Conservation (phyloP, 2,113 vertebrate genomes). For the Carettochelys insculpta region DNA sequence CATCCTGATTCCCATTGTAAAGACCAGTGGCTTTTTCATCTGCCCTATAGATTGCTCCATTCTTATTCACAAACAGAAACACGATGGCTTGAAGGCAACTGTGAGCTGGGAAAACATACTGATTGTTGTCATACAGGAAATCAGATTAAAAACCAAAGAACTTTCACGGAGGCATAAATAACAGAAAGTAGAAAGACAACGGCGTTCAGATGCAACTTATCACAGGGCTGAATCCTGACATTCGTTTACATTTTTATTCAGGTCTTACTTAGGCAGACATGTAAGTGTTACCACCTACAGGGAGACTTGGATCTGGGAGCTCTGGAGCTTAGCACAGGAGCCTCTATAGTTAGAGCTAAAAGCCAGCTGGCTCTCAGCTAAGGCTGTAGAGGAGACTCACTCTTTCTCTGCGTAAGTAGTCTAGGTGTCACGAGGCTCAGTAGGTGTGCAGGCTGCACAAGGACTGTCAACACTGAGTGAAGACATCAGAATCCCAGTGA, state of each 20-base stretch:
- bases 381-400: too few species aligned
- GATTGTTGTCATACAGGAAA: background rate
- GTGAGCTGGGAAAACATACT: background rate
- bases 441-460: too few species aligned
- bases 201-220: background rate
- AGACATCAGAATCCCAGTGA: background rate
- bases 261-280: background rate
- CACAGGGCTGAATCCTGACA: background rate
- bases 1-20: constrained; percentile 19
- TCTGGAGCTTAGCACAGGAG: too few species aligned
- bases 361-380: too few species aligned
- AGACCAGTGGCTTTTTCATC: constrained; percentile 7
- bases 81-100: constrained; percentile 21
- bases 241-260: background rate
- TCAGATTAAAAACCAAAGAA: rapidly evolving
- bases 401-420: too few species aligned
- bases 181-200: background rate
- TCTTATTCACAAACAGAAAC: constrained; percentile 13
- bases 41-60: constrained; percentile 18
- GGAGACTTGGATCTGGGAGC: too few species aligned
- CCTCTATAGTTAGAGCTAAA: too few species aligned
- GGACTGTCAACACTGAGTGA: background rate
- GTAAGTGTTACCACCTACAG: too few species aligned
- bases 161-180: background rate
- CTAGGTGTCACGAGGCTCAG: too few species aligned